These are phyloP conservation scores for Gopherus flavomarginatus DNA, from an alignment of 2,113 vertebrate genomes.

Conservation along the genomic window DNA sequence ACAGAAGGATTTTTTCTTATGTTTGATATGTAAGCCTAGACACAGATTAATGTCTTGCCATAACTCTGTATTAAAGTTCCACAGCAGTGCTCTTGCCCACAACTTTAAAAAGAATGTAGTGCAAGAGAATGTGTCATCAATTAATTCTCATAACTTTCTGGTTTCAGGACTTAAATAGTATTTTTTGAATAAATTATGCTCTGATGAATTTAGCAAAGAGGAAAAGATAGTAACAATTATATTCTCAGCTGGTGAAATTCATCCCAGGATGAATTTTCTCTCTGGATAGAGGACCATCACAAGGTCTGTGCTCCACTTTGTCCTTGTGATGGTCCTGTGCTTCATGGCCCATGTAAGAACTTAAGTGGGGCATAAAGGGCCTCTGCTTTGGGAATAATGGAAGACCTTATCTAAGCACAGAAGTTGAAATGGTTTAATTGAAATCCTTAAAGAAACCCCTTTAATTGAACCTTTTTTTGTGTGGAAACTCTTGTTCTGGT, in stretches of 20 bases:
- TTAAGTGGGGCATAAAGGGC: neutral
- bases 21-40: neutral
- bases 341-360: neutral
- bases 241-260: neutral
- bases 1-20: neutral
- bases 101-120: neutral
- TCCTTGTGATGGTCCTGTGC: neutral
- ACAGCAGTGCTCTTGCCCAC: neutral
- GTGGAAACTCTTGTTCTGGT: neutral
- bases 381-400: rapidly evolving
- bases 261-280: neutral
- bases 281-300: neutral
- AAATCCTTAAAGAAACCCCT: neutral
- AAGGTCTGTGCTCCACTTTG: neutral
- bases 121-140: neutral
- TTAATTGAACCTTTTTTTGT: neutral
- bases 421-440: neutral
- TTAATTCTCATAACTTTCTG: neutral
- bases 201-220: neutral
- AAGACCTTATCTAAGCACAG: neutral
- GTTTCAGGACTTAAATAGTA: neutral
- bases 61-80: neutral
- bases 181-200: neutral
- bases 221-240: rapidly evolving
- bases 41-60: neutral